phyloP scores from a whole-genome alignment of 2,797 vertebrate genomes.

The Coreius guichenoti region DNA sequence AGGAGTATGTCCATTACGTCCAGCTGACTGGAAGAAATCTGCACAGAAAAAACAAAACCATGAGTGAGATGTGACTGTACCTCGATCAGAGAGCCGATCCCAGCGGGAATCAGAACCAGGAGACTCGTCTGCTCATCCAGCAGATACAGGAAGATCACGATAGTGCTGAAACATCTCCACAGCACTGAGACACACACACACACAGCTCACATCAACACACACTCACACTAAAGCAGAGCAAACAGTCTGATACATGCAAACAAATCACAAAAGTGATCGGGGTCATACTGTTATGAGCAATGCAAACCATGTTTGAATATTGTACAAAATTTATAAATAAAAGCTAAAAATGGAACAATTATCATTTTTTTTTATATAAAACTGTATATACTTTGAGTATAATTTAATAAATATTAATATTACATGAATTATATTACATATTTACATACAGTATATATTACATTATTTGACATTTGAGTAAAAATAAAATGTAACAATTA shows the following conservation, averaged over 20 bases:
- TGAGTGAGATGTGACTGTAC: conserved; percentile 66
- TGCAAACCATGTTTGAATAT: neutral
- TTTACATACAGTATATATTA: no score
- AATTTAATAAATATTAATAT: neutral
- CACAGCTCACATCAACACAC: neutral
- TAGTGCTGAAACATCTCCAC: conserved; percentile 98
- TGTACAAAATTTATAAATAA: neutral
- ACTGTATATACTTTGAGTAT: no score
- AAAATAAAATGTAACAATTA: neutral
- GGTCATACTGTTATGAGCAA: neutral
- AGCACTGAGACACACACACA: conserved; percentile 80
- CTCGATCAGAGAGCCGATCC: conserved; percentile 93
- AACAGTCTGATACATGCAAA: neutral
- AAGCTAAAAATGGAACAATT: neutral
- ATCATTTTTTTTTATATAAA: no score
- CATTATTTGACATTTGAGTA: no score
- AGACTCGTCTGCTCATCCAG: conserved; percentile 97
- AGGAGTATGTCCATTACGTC: neutral
- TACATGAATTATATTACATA: neutral
- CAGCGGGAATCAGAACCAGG: conserved; percentile 93
- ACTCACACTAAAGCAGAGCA: neutral
- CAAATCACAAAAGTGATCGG: neutral
- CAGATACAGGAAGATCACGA: conserved; percentile 96
- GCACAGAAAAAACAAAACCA: neutral
- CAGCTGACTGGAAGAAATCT: no score